A percentile compares a stretch with the other conserved stretches of the same genome.
These are phyloP conservation scores for Drosophila tani DNA, from an alignment of 1,140 invertebrate genomes.

Conservation along the genomic window DNA sequence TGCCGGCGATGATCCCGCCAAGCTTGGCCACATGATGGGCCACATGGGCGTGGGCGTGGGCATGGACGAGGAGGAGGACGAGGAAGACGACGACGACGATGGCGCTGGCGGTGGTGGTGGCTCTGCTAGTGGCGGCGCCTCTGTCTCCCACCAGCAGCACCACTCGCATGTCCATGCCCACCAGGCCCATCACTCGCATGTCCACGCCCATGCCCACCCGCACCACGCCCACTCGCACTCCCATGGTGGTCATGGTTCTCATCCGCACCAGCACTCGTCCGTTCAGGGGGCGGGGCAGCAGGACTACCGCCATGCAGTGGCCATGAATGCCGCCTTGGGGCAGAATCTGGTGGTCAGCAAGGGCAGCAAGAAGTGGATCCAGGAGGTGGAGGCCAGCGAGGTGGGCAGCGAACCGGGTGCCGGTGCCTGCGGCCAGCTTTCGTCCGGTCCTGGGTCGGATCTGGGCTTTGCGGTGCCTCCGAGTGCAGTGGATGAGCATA, in stretches of 20 bases:
- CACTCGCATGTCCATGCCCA: conserved; percentile 58
- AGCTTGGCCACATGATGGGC: conserved; percentile 76
- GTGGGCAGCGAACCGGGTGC: conserved; percentile 42
- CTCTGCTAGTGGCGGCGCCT: conserved; percentile 19
- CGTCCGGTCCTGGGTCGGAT: conserved; percentile 44
- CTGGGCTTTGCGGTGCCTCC: conserved; percentile 78
- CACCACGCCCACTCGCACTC: conserved; percentile 37
- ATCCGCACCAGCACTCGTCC: conserved; percentile 53
- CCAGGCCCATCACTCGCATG: conserved; percentile 61
- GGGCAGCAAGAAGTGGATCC: conserved; percentile 84
- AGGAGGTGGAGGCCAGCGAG: conserved; percentile 56
- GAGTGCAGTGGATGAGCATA: conserved; percentile 73
- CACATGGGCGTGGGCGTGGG: conserved; percentile 65
- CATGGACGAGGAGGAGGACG: conserved; percentile 58
- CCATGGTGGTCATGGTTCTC: conserved; percentile 12
- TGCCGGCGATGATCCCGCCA: conserved; percentile 68
- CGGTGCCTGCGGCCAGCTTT: conserved; percentile 34
- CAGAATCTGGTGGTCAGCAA: conserved; percentile 84
- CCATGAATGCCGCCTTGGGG: conserved; percentile 73
- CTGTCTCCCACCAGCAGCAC: conserved; percentile 49
- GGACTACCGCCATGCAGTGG: conserved; percentile 70
- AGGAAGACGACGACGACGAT: conserved; percentile 78
- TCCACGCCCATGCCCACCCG: conserved; percentile 40
- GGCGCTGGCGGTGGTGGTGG: conserved; percentile 59
- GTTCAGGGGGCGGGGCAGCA: conserved; percentile 49